phyloP scores from a whole-genome alignment of 1,140 invertebrate genomes.

The Micrasema minimum region DNA sequence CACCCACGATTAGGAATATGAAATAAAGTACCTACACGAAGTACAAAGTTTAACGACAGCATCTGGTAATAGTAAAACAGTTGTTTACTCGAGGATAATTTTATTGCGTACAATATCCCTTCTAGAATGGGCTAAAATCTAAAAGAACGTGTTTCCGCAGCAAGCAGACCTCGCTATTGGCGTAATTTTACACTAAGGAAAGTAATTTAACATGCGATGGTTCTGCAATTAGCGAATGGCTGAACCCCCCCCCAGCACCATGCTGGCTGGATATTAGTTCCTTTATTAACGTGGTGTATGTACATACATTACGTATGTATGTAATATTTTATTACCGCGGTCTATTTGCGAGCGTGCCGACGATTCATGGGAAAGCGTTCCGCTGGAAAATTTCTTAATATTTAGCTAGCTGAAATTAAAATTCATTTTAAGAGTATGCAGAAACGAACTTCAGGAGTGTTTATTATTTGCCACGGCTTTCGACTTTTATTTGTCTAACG shows the following conservation, averaged over 20 bases:
- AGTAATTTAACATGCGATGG: conserved; percentile 44
- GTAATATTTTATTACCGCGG: conserved; percentile 39
- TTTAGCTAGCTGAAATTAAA: conserved; percentile 28
- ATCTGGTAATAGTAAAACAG: no score
- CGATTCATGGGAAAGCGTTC: conserved; percentile 25
- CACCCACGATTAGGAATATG: no score
- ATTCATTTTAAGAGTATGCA: conserved; percentile 5
- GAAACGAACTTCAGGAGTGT: not conserved
- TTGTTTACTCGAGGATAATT: no score
- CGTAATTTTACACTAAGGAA: conserved; percentile 33
- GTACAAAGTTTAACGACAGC: no score
- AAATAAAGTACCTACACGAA: no score
- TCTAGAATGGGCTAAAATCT: not conserved
- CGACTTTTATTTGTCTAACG: no score
- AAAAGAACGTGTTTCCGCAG: conserved; percentile 3
- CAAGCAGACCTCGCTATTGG: conserved; percentile 25
- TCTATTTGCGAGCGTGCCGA: conserved; percentile 33
- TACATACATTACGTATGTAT: conserved; percentile 8
- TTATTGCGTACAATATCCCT: not conserved
- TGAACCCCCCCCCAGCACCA: conserved; percentile 5
- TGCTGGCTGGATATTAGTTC: conserved; percentile 17
- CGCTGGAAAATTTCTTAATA: conserved; percentile 30
- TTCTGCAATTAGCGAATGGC: conserved; percentile 39
- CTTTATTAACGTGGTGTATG: conserved; percentile 13
- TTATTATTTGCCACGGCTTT: no score